A percentile compares a stretch with the other conserved stretches of the same genome.
Conservation (phyloP, 2,888 invertebrate genomes). For the Calliphora vomitoria region DNA sequence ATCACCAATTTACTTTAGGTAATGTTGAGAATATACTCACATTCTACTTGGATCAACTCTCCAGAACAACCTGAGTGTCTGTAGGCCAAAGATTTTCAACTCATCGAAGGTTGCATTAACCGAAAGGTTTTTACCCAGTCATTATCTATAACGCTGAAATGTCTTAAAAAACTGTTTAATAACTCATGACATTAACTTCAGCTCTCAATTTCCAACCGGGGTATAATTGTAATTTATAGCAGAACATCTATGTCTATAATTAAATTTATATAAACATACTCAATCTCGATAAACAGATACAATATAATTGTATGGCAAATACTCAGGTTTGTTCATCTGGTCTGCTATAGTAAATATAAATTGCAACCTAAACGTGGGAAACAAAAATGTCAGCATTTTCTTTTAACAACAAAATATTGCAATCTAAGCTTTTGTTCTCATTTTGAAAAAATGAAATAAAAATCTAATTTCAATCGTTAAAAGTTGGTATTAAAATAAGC, state of each 20-base stretch:
- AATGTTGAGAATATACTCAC: too few species aligned
- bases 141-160: too few species aligned
- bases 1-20: too few species aligned
- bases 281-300: background rate
- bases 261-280: background rate
- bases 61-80: too few species aligned
- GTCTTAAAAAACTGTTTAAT: too few species aligned
- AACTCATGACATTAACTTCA: too few species aligned
- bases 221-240: too few species aligned
- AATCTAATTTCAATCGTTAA: slow-evolving; percentile 49
- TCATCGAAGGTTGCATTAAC: too few species aligned
- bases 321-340: slow-evolving; percentile 28
- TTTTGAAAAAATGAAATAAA: slow-evolving; percentile 22
- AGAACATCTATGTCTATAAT: background rate
- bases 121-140: too few species aligned
- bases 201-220: background rate
- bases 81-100: too few species aligned
- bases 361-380: slow-evolving; percentile 66
- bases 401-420: slow-evolving; percentile 36
- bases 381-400: slow-evolving; percentile 61
- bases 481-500: slow-evolving; percentile 10
- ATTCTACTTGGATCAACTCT: too few species aligned
- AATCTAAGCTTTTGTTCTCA: slow-evolving; percentile 55
- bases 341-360: background rate
- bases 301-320: background rate